These are phyloP conservation scores for Aphelenchoides avenae DNA, from an alignment of 1,140 invertebrate species.

Conservation along the genomic window DNA sequence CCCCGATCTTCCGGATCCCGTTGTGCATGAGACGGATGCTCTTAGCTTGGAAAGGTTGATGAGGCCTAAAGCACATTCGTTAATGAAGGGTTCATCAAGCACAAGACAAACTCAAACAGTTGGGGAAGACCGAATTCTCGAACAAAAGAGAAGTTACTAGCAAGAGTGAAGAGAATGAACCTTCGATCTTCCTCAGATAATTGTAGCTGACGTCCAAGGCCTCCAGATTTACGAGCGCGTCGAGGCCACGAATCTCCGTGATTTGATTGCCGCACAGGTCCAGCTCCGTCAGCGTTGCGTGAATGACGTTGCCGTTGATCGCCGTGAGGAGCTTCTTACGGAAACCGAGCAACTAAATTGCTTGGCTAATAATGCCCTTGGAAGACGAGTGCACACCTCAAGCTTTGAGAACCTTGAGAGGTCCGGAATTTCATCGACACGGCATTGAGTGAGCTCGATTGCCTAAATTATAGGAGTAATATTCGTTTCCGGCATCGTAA, in stretches of 20 bases:
- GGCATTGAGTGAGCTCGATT: slow-evolving; percentile 7
- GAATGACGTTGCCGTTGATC: slow-evolving; percentile 11
- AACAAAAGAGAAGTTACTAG: background rate
- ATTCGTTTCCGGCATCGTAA: background rate
- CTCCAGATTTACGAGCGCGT: slow-evolving; percentile 5
- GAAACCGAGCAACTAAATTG: background rate
- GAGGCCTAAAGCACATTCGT: too few relatives aligned
- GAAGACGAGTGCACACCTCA: background rate
- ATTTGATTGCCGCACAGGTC: slow-evolving; percentile 12
- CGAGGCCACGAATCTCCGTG: slow-evolving; percentile 1
- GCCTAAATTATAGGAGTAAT: slow-evolving; percentile 2
- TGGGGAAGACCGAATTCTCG: background rate
- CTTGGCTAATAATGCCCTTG: background rate
- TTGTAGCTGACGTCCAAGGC: too few relatives aligned
- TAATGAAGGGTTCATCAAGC: background rate
- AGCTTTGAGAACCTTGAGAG: slow-evolving; percentile 5
- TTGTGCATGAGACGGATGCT: too few relatives aligned
- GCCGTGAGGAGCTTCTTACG: slow-evolving; percentile 7
- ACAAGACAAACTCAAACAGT: background rate
- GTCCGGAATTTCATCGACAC: slow-evolving; percentile 9
- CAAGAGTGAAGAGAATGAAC: slow-evolving; percentile 1
- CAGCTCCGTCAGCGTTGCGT: background rate
- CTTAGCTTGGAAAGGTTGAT: too few relatives aligned
- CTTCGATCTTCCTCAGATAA: background rate
- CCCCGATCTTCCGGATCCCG: background rate